These are phyloP conservation scores for Aphrocallistes beatrix DNA, from an alignment of 37 sponge, comb jelly and placozoan genomes.

Conservation along the genomic window DNA sequence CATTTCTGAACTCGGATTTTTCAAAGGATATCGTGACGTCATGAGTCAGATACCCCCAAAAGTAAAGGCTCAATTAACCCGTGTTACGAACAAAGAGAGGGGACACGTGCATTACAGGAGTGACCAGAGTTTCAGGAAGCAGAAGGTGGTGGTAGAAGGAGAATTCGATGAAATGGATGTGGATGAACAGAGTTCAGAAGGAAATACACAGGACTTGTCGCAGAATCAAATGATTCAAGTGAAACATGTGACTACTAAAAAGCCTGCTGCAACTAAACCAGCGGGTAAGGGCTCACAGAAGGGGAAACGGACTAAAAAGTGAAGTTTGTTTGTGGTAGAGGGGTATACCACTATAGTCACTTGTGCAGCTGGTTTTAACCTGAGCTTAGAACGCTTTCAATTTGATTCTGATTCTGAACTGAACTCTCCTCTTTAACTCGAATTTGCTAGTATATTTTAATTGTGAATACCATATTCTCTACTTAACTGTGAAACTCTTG, in stretches of 20 bases:
- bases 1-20: conserved; percentile 53
- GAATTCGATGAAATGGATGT: neutral
- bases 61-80: conserved; percentile 16
- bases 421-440: no score
- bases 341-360: no score
- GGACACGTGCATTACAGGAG: neutral
- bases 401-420: no score
- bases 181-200: neutral
- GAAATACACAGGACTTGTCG: neutral
- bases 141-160: neutral
- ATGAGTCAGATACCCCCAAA: conserved; percentile 17
- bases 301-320: no score
- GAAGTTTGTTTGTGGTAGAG: no score
- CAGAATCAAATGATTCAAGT: conserved; percentile 1
- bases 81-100: neutral
- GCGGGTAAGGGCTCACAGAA: neutral
- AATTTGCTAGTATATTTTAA: no score
- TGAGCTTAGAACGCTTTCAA: no score
- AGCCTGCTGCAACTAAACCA: neutral
- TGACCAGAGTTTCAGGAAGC: conserved; percentile 1
- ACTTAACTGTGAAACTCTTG: no score
- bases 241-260: neutral
- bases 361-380: no score
- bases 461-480: no score
- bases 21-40: conserved; percentile 33